Percentiles rank a stretch among this genome's conserved stretches.
Conservation (phyloP, 2,113 vertebrate species). For the Tinamus guttatus region DNA sequence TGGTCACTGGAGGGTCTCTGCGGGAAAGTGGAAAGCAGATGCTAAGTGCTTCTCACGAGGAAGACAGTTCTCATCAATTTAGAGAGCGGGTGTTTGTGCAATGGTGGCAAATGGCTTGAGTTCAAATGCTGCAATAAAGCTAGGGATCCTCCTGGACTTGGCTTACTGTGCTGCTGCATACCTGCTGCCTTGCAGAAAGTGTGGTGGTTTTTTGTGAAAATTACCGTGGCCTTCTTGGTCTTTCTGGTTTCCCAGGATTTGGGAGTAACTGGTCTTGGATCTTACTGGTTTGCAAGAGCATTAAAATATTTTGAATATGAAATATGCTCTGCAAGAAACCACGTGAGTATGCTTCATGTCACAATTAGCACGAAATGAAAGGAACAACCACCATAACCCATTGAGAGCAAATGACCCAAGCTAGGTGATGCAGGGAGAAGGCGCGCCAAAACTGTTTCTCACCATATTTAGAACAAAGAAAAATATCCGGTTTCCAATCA, state of each 20-base stretch:
- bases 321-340: background rate
- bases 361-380: background rate
- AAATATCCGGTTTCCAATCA: background rate
- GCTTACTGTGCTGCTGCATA: fast-evolving
- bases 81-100: fast-evolving
- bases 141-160: background rate
- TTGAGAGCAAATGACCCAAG: fast-evolving
- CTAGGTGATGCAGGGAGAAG: background rate
- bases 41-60: fast-evolving
- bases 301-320: too few species aligned
- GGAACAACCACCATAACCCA: background rate
- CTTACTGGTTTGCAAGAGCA: background rate
- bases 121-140: too few species aligned
- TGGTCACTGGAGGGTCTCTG: fast-evolving
- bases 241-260: fast-evolving
- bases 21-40: background rate
- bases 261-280: background rate
- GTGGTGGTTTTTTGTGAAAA: background rate
- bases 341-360: background rate
- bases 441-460: background rate
- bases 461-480: background rate
- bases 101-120: fast-evolving
- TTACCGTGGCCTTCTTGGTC: background rate
- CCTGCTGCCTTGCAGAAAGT: background rate
- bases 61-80: fast-evolving